Percentiles rank a stretch among this genome's conserved stretches.
These are phyloP conservation scores for Seison nebaliae DNA, from an alignment of 1,140 invertebrate genomes.

Conservation along the genomic window DNA sequence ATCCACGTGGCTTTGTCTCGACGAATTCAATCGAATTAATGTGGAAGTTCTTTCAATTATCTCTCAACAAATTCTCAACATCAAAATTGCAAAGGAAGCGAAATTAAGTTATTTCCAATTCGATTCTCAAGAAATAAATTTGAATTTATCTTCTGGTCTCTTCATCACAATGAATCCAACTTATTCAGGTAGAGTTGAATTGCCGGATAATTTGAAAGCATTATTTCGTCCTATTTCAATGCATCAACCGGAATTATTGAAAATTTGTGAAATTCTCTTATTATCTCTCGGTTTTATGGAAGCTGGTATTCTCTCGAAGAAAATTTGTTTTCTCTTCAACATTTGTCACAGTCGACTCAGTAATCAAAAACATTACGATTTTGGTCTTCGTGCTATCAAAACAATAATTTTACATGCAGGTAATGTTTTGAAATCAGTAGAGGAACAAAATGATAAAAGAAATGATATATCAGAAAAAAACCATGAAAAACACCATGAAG, in stretches of 20 bases:
- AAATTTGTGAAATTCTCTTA: slow-evolving; percentile 30
- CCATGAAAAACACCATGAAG: not conserved
- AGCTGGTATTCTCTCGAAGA: slow-evolving; percentile 26
- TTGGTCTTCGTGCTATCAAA: slow-evolving; percentile 53
- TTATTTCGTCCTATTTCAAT: slow-evolving; percentile 32
- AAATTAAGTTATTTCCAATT: slow-evolving; percentile 27
- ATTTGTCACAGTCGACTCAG: slow-evolving; percentile 27
- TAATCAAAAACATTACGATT: slow-evolving; percentile 47
- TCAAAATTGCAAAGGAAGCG: slow-evolving; percentile 19
- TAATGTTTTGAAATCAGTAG: slow-evolving; percentile 36
- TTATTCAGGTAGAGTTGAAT: slow-evolving; percentile 27
- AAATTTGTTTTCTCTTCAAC: slow-evolving; percentile 26
- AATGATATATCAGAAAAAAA: not conserved
- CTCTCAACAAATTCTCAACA: slow-evolving; percentile 27
- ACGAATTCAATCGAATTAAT: slow-evolving; percentile 28
- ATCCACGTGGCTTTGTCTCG: slow-evolving; percentile 30
- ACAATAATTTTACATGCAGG: slow-evolving; percentile 53
- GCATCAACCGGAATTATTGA: slow-evolving; percentile 27
- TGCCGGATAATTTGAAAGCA: slow-evolving; percentile 30
- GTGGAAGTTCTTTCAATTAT: slow-evolving; percentile 26
- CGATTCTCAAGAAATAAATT: slow-evolving; percentile 27
- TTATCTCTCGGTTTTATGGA: slow-evolving; percentile 29
- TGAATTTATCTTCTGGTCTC: slow-evolving; percentile 28
- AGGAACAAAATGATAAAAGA: not conserved
- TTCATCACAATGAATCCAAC: slow-evolving; percentile 31